Base-by-base conservation (phyloP, 2,113 vertebrate genomes). In the Erythrocebus patas region DNA sequence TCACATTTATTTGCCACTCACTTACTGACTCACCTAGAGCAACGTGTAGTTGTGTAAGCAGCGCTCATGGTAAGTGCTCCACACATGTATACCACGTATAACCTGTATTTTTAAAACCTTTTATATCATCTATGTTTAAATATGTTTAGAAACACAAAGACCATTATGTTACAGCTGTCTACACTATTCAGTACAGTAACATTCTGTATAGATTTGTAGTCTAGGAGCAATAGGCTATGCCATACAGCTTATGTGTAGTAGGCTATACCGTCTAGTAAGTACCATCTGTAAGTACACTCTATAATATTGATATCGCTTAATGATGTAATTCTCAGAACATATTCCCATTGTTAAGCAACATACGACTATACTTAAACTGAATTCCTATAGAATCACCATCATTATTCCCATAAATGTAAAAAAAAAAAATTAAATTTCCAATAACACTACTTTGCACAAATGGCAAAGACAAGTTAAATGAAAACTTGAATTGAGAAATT, bases 401-500 rank as follows among this genome's bases (percentile, higher is more conserved):
- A 73, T 11, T 81, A 27, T 81, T 86, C 20, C 64, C 6, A 4
- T 89, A 38, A 87, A 73, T 61, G 4, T 57, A 55, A 93, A 72
- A 85, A 48, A 48, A 45, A 25, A 92, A 94, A 96, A 68, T 25
- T 70, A 25, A 45, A 32, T 72, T 93, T 97, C 27, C 80, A 70
- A n/a, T 61, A 95, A 70, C 32, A 94, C 32, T 18, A 52, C 85
- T 25, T 82, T 35, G 18, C 16, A 97, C 9, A 94, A 86, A 93
- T 40, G 40, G n/a, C 48, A 92, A 87, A 95, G n/a, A 85, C 43
- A 85, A 55, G 84, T 93, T 32, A 78, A 50, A 97, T 64, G 5
- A 86, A 91, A 96, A 61, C 18, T 16, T 91, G 27, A 93, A 75
- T 35, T 45, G 32, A 96, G 95, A 90, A 59, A 38, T 76, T 85